These are phyloP conservation scores for Otis tarda DNA, from an alignment of 2,113 vertebrate species.

Conservation along the genomic window DNA sequence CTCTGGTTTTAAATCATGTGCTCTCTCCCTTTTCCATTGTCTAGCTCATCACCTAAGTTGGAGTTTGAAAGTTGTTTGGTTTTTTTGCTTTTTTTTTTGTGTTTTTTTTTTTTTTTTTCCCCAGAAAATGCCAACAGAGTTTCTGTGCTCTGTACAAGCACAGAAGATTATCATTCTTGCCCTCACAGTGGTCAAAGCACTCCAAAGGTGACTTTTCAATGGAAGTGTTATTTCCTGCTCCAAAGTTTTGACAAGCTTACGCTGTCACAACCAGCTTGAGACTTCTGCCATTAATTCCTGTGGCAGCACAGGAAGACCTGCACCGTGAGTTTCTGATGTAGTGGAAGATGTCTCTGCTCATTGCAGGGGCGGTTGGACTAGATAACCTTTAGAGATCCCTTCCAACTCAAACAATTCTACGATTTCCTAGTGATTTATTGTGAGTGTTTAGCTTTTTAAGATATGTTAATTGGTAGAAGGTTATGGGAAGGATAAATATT, in stretches of 20 bases:
- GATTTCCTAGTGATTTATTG: not conserved
- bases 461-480: not conserved
- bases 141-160: not conserved
- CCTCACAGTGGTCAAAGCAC: not conserved
- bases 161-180: not conserved
- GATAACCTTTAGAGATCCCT: too few relatives aligned
- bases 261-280: too few relatives aligned
- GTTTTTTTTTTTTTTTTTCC: not conserved
- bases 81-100: too few relatives aligned
- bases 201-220: not conserved
- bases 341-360: too few relatives aligned
- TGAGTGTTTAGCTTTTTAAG: not conserved
- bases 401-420: too few relatives aligned
- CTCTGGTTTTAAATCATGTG: not conserved
- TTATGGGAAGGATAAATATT: not conserved
- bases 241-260: too few relatives aligned
- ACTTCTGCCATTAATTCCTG: too few relatives aligned
- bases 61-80: not conserved
- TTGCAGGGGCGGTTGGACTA: too few relatives aligned
- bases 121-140: not conserved
- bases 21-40: not conserved
- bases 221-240: not conserved
- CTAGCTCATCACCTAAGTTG: not conserved
- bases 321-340: too few relatives aligned
- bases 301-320: too few relatives aligned